Conservation (phyloP, 2,113 vertebrate species). For the Empidonax alnorum region DNA sequence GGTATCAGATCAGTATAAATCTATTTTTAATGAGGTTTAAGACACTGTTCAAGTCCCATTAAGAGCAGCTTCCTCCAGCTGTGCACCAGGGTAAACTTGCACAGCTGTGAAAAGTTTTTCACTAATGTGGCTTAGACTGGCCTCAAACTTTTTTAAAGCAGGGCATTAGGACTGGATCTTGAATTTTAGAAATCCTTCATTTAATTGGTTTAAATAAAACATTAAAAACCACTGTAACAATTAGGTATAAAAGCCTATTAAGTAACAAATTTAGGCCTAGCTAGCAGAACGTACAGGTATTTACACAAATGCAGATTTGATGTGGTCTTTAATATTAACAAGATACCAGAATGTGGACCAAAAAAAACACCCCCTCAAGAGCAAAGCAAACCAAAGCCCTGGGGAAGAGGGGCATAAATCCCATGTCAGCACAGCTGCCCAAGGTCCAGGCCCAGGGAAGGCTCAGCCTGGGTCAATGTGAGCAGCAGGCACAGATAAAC, state of each 20-base stretch:
- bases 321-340: neutral
- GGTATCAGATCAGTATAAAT: constrained; percentile 18
- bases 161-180: neutral
- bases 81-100: neutral
- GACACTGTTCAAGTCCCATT: constrained; percentile 23
- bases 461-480: neutral
- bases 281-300: neutral
- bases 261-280: constrained; percentile 3
- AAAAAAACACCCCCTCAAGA: neutral
- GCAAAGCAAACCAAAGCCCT: neutral
- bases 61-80: constrained; percentile 18
- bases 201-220: constrained; percentile 17
- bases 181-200: neutral
- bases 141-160: neutral
- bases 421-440: neutral
- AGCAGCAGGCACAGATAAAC: neutral
- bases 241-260: neutral
- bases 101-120: neutral
- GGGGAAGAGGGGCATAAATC: neutral
- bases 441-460: neutral
- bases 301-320: constrained; percentile 13
- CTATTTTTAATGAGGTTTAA: constrained; percentile 35
- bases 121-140: constrained; percentile 10
- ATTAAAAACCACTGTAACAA: constrained; percentile 4
- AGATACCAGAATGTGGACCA: neutral